Conservation (phyloP, 2,797 vertebrate species). For the Takifugu rubripes region DNA sequence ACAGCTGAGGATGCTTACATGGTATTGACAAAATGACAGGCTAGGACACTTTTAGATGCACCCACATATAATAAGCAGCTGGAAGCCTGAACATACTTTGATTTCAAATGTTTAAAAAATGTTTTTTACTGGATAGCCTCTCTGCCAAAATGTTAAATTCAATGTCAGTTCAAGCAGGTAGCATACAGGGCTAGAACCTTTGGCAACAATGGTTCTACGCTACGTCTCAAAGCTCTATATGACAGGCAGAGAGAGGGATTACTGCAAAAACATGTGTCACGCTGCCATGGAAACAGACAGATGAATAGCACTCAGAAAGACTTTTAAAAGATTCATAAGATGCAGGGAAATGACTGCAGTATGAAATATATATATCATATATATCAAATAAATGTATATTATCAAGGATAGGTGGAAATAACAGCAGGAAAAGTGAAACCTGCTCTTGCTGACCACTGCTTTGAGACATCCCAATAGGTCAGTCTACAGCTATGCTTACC, state of each 20-base stretch:
- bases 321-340: conserved; percentile 26
- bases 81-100: not conserved
- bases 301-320: conserved; percentile 51
- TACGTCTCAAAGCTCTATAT: conserved; percentile 45
- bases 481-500: conserved; percentile 9
- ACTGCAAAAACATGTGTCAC: conserved; percentile 67
- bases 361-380: conserved; percentile 11
- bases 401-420: not conserved
- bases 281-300: conserved; percentile 69
- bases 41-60: conserved; percentile 56
- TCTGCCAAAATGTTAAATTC: not conserved
- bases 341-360: conserved; percentile 34
- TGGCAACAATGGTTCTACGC: conserved; percentile 39
- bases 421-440: conserved; percentile 8
- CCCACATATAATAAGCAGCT: conserved; percentile 36
- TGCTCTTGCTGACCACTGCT: conserved; percentile 19
- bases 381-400: not conserved
- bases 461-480: conserved; percentile 24
- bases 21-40: conserved; percentile 61
- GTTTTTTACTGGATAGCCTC: too few species aligned
- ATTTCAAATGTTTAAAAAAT: conserved; percentile 6
- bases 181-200: conserved; percentile 23
- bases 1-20: conserved; percentile 69
- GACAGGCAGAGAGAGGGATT: conserved; percentile 56
- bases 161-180: not conserved